A percentile compares a stretch with the other conserved stretches of the same genome.
Conservation (phyloP, 2,113 vertebrate species). For the Echinops telfairi region DNA sequence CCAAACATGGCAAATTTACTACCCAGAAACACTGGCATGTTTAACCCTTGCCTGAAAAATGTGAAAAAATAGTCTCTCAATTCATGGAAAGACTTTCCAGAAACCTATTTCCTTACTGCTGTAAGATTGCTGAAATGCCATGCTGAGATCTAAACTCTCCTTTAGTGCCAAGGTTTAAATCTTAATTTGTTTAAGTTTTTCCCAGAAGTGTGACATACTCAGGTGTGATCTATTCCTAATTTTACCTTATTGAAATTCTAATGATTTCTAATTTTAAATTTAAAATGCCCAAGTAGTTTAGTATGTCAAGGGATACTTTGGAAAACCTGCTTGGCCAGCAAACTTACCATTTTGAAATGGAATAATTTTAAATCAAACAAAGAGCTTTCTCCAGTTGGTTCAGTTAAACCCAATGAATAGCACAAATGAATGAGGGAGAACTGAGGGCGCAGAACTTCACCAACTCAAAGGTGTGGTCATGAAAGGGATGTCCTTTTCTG, state of each 20-base stretch:
- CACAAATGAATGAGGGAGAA: conserved; percentile 11
- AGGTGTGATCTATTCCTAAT: conserved; percentile 59
- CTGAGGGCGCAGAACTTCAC: not conserved
- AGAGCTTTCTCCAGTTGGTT: not conserved
- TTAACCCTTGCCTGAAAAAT: conserved; percentile 55
- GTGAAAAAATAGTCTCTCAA: conserved; percentile 28
- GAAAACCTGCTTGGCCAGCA: conserved; percentile 65
- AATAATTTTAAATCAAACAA: conserved; percentile 60
- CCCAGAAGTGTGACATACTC: conserved; percentile 62
- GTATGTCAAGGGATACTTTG: conserved; percentile 53
- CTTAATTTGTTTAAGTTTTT: conserved; percentile 69
- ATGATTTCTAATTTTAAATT: conserved; percentile 78
- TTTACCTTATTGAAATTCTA: conserved; percentile 77
- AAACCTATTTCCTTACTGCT: not conserved
- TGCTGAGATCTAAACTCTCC: conserved; percentile 58
- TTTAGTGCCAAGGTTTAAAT: conserved; percentile 71
- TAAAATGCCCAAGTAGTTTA: conserved; percentile 76
- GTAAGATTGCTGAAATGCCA: conserved; percentile 23
- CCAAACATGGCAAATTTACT: conserved; percentile 67
- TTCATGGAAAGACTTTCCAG: conserved; percentile 55
- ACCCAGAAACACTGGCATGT: conserved; percentile 36
- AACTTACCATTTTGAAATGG: conserved; percentile 65
- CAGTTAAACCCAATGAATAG: conserved; percentile 39
- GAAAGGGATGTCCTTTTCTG: not conserved
- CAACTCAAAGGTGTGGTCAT: conserved; percentile 17